Evolutionary conservation across 2,888 invertebrate genomes (phyloP).

Genomic region (Tiphia femorata): DNA sequence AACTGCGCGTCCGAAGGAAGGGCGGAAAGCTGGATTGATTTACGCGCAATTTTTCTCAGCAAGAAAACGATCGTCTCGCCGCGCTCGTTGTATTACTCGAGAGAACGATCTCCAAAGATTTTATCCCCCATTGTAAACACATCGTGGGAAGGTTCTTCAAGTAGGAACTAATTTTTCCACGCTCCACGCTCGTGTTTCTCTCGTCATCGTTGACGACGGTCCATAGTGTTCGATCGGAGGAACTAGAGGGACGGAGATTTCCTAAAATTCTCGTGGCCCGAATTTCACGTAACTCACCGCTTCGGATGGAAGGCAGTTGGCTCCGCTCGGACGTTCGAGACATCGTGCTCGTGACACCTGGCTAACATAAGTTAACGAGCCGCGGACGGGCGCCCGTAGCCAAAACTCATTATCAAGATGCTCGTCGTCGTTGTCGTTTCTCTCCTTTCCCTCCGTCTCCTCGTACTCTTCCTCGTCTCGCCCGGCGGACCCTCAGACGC

Average conservation of each 20-base stretch:
- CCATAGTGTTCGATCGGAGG: too few species aligned
- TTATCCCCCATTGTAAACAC: too few species aligned
- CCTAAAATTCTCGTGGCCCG: constrained; percentile 16
- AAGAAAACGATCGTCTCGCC: too few species aligned
- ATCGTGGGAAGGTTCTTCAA: too few species aligned
- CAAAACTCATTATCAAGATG: constrained; percentile 14
- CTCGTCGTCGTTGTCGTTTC: neutral
- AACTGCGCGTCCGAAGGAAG: constrained; percentile 18
- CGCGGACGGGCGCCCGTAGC: neutral
- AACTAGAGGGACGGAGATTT: too few species aligned
- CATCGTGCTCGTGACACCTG: constrained; percentile 16
- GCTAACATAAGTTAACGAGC: constrained; percentile 18
- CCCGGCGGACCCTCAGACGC: too few species aligned
- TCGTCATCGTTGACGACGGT: too few species aligned
- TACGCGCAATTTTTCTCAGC: too few species aligned
- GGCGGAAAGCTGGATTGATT: constrained; percentile 27
- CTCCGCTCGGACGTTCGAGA: constrained; percentile 8
- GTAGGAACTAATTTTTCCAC: too few species aligned
- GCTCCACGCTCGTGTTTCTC: too few species aligned
- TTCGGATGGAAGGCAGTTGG: constrained; percentile 10
- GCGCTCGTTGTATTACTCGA: too few species aligned
- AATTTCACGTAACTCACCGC: constrained; percentile 18
- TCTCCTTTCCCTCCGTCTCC: neutral
- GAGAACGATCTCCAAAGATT: too few species aligned
- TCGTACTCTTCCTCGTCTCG: neutral